Base-by-base conservation (phyloP, 30 jellyfish, hydroid and myxozoan genomes). In the Pseudorhiza aurosa region DNA sequence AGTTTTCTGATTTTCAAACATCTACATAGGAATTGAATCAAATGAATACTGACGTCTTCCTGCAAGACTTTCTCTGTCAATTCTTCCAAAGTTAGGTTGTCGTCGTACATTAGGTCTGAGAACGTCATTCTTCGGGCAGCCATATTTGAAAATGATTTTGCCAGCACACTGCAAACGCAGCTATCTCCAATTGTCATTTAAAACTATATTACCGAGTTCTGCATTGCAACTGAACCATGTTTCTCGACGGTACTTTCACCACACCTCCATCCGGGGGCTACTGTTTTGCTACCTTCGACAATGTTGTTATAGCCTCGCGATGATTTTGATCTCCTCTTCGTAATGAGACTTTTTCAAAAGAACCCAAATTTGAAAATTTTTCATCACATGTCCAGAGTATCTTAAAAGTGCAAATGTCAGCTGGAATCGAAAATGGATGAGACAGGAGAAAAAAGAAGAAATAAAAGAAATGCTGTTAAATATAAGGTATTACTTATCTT, bases 71-170 rank as follows among this genome's bases (percentile, higher is more conserved):
- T 65, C 21, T 65, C 60, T 33, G 37, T 11, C 30, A 65, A 4
- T 10, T 44, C 79, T 31, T 65, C 79, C 44, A 24, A 46, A 35
- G 60, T 65, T 39, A 56, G 39, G 39, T 65, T 60, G 43, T 35
- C 79, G n/a, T 65, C 60, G 33, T 35, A 36, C 0, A 17, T 65
- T 6, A 65, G 33, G 5, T 42, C 79, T 15, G 79, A 65, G 9
- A 65, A 65, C 56, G 56, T 31, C 60, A 65, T 21, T 35, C 79
- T 65, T 37, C 79, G 39, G 2, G 19, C 79, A 19, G 79, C 79
- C 79, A 65, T 65, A n/a, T n/a, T n/a, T n/a, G n/a, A n/a, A n/a
- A n/a, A n/a, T n/a, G n/a, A n/a, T n/a, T n/a, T n/a, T n/a, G n/a
- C n/a, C n/a, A n/a, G n/a, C n/a, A n/a, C n/a, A n/a, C n/a, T n/a